Percentiles rank a stretch among this genome's conserved stretches.
These are phyloP conservation scores for Euphydryas editha DNA, from an alignment of 2,888 invertebrate genomes.

Conservation along the genomic window DNA sequence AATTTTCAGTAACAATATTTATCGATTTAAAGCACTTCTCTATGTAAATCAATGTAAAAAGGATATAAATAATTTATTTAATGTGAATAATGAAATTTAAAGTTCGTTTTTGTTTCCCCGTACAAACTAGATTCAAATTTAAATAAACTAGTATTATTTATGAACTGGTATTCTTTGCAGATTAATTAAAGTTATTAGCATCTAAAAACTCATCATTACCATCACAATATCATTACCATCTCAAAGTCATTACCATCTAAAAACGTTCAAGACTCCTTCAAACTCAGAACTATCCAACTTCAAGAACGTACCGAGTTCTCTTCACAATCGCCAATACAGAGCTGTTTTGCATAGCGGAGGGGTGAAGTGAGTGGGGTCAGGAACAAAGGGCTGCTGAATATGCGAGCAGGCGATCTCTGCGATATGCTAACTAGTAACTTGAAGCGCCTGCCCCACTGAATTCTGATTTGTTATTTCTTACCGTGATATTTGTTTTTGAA, in stretches of 20 bases:
- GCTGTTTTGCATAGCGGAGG: slow-evolving; percentile 71
- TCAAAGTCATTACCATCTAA: slow-evolving; percentile 18
- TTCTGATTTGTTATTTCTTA: slow-evolving; percentile 33
- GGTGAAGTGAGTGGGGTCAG: slow-evolving; percentile 69
- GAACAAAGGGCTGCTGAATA: slow-evolving; percentile 79
- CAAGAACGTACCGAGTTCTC: slow-evolving; percentile 37
- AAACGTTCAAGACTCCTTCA: slow-evolving; percentile 22
- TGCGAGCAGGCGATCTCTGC: slow-evolving; percentile 72
- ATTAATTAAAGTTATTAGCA: slow-evolving; percentile 6
- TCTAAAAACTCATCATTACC: slow-evolving; percentile 15
- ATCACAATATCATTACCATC: slow-evolving; percentile 19
- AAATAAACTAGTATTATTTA: not conserved
- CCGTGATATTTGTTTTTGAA: slow-evolving; percentile 18
- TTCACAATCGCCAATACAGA: slow-evolving; percentile 47
- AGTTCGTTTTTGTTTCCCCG: too few species aligned
- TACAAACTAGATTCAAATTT: not conserved
- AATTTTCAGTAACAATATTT: not conserved
- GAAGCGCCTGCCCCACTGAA: slow-evolving; percentile 37
- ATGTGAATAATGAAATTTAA: too few species aligned
- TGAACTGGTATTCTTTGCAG: not conserved
- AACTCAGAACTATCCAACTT: slow-evolving; percentile 33
- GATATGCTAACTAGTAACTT: slow-evolving; percentile 70
- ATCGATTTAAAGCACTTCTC: too few species aligned
- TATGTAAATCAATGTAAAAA: too few species aligned
- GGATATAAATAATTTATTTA: too few species aligned